Conservation (phyloP, 2,113 vertebrate species). For the Ophiodon elongatus region DNA sequence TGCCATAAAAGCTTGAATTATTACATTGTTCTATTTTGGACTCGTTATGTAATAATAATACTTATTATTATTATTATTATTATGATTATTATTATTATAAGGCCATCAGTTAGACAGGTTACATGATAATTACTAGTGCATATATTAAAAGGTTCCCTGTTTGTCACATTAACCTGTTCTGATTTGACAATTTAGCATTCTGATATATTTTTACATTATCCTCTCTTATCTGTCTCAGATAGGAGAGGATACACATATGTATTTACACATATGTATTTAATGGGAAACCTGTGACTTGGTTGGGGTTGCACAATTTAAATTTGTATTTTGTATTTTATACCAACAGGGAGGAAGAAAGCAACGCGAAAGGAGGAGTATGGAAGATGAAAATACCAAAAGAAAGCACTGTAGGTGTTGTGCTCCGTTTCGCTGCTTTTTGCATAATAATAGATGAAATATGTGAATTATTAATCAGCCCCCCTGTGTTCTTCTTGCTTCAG, state of each 20-base stretch:
- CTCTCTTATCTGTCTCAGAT: not conserved
- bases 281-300: not conserved
- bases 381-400: constrained; percentile 98
- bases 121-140: too few relatives aligned
- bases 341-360: constrained; percentile 97
- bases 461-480: not conserved
- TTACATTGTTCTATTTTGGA: not conserved
- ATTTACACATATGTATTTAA: not conserved
- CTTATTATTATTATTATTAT: not conserved
- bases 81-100: not conserved
- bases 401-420: constrained; percentile 86
- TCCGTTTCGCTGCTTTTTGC: not conserved
- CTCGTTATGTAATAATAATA: not conserved
- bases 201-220: not conserved
- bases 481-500: constrained; percentile 73
- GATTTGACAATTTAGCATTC: not conserved
- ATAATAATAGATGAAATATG: not conserved
- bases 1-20: not conserved
- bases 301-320: not conserved
- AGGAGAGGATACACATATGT: too few relatives aligned
- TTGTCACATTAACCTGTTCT: not conserved
- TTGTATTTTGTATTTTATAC: not conserved
- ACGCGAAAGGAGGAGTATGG: constrained; percentile 95
- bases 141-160: not conserved
- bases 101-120: not conserved